Evolutionary conservation across 2,113 vertebrate genomes (phyloP), one percentile per base, ranked within the genome.

Genomic region (Daubentonia madagascariensis): DNA sequence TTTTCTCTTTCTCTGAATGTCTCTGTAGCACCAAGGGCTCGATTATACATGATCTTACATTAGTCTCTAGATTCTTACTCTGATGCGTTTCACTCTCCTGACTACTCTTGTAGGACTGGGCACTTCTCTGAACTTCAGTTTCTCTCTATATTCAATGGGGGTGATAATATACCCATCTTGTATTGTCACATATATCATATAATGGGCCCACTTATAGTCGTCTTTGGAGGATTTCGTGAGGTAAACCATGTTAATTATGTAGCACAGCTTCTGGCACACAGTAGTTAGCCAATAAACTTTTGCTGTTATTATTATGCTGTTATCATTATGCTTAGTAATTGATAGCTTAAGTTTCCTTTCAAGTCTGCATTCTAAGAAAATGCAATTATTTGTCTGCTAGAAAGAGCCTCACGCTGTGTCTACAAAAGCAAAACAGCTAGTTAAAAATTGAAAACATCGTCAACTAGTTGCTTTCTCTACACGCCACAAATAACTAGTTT

Each of bases 261-360:
- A 76, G 23, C 6, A 50, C 32, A 78, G 57, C 80, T 35, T 85
- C 52, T 94, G n/a, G 22, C 37, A 91, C 50, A 85, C 11, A 75
- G 6, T 84, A 85, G 61, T 2, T 52, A 84, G 12, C 23, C 52
- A 57, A 48, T 72, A 68, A 75, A 59, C 8, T 32, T 25, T 91
- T 72, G 37, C 48, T 57, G 9, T 89, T 84, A 32, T 94, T 81
- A 28, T 73, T 87, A n/a, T 50, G 12, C 1, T n/a, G n/a, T n/a
- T n/a, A n/a, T n/a, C n/a, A n/a, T n/a, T n/a, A 89, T 95, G 6
- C 18, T 84, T 93, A 83, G 40, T 57, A 85, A 83, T 85, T 87
- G 18, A 67, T 76, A 89, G 3, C 16, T 92, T 91, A 93, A 91
- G 9, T 35, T 91, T 96, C n/a, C 32, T 52, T 83, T 89, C 14